Evolutionary conservation across 2,113 vertebrate species (phyloP).

Genomic region (Zosterops borbonicus): DNA sequence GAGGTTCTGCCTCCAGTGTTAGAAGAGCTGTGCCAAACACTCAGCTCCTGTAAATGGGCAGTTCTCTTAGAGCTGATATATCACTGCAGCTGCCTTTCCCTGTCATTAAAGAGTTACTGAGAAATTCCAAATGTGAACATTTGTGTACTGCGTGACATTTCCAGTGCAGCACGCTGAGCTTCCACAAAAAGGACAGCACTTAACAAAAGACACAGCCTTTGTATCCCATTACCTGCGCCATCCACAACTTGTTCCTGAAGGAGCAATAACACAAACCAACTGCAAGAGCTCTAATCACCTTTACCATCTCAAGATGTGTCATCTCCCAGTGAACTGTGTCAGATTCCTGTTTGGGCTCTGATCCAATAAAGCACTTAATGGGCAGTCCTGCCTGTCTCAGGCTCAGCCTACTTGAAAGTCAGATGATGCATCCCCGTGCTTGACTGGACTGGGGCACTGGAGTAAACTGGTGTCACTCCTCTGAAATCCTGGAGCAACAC

Average conservation of each 20-base stretch:
- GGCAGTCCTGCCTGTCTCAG: conserved; percentile 20
- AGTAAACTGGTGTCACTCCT: conserved; percentile 3
- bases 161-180: not conserved
- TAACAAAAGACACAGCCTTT: not conserved
- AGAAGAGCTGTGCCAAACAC: not conserved
- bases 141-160: not conserved
- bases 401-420: not conserved
- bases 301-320: not conserved
- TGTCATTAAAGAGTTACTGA: conserved; percentile 18
- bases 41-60: not conserved
- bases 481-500: not conserved
- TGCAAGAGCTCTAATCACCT: not conserved
- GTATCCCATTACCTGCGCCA: not conserved
- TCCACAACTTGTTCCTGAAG: not conserved
- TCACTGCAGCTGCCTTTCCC: not conserved
- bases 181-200: not conserved
- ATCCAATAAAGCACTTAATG: not conserved
- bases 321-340: not conserved
- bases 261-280: not conserved
- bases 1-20: not conserved
- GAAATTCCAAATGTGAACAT: conserved; percentile 36
- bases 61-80: not conserved
- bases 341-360: conserved; percentile 2
- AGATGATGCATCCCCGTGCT: not conserved
- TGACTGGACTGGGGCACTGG: not conserved